Evolutionary conservation across 2,797 vertebrate genomes (phyloP), one percentile per base, ranked within the genome.

Genomic region (Centropyge bicolor): DNA sequence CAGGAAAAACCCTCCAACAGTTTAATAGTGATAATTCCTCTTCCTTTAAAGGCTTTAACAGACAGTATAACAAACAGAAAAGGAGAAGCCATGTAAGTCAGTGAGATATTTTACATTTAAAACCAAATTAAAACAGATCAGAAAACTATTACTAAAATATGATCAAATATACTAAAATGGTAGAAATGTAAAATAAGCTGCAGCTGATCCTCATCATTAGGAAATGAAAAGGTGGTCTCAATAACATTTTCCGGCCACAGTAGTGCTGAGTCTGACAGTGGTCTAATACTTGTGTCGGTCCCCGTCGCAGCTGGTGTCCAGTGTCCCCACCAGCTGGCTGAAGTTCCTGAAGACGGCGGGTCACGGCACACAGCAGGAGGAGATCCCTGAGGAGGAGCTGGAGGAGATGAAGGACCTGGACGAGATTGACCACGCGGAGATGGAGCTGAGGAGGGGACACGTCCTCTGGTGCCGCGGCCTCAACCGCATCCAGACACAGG

Each of bases 391-490:
- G 85, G 98, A 98, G 62, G 98, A 98, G 61, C 86, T 95, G 80
- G 93, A 96, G 86, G 95, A 98, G 82, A 96, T 98, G 84, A 95
- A 98, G 74, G 97, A 98, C 31, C 89, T 93, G 45, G 97, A 99
- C 73, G 98, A 98, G 90, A 99, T 99, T 11, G 98, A 99, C 89
- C 98, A 99, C 0, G 97, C 96, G 0, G 98, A 99, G 90, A 96
- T 98, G 87, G 98, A 99, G 89, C 92, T 99, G 86, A 95, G 95
- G 70, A 95, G 95, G 54, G 96, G 98, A 66, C 97, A 98, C 68
- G 97, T 99, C 87, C 96, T 99, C 35, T 99, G 98, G 98, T 98
- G 98, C 90, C 96, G 98, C 10, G 96, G 98, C 51, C 96, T 99
- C 66, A 97, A 97, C 90, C 96, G 98, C 91, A 98, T 99, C 88